Evolutionary conservation across 2,113 vertebrate species (phyloP), one percentile per base, ranked within the genome.

Genomic region (Aegotheles bennettii): DNA sequence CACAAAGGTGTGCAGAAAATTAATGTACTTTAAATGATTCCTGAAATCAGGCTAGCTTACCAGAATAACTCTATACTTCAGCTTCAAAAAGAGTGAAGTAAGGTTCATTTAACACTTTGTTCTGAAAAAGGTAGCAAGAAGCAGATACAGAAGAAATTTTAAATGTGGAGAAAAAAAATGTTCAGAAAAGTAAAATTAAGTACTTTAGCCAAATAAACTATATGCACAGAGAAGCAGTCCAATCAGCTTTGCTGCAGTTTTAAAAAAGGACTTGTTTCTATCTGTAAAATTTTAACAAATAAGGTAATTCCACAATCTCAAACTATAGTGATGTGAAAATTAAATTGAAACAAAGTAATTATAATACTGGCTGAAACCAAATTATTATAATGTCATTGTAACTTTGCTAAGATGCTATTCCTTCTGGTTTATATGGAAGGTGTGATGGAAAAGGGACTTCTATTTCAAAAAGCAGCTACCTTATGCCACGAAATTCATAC

Each of bases 21-120:
- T 74, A 92, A 96, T 64, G 79, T 82, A 90, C 92, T 96, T 83
- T 43, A 51, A 93, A 68, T 80, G 60, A 80, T 33, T 79, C 26
- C 71, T 74, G 75, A 59, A 78, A 84, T 92, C 88, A 90, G 79
- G 63, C 42, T 79, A 69, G 31, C 20, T 67, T 38, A 88, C 33
- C 59, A 60, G 68, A 85, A 83, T 42, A 89, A 76, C 43, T 33
- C 54, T 0, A 2, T 38, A 43, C 35, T 92, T 78, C 25, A 64
- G 38, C 53, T 61, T 69, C 40, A 73, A 54, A 92, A 51, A 74
- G 33, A 73, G 10, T n/a, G 43, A 89, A 74, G 64, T 57, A 56
- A 85, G 18, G 28, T 68, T 83, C 8, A 68, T 45, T 63, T 56
- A 86, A 84, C 42, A 68, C 26, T 63, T 65, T 18, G 7, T 56